A percentile compares a stretch with the other conserved stretches of the same genome.
Evolutionary conservation across 1,140 invertebrate species (phyloP).

Genomic region (Anastrepha ludens): DNA sequence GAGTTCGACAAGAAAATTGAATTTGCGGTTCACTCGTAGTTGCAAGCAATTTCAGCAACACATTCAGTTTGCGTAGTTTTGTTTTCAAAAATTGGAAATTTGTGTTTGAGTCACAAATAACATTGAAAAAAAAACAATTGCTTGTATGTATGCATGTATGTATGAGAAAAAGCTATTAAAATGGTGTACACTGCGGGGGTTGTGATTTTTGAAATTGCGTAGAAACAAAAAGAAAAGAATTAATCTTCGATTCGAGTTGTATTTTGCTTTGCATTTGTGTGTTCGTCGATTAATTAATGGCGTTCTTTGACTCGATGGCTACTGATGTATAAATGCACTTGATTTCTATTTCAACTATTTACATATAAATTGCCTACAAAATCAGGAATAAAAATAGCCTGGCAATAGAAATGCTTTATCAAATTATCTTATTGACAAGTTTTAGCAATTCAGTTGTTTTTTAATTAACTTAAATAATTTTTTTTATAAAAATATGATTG

Average conservation of each 20-base stretch:
- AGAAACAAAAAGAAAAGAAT: background rate
- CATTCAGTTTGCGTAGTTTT: background rate
- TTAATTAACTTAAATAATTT: too few species aligned
- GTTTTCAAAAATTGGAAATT: conserved; percentile 23
- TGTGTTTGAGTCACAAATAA: background rate
- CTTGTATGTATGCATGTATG: background rate
- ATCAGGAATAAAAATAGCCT: too few species aligned
- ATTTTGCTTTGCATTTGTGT: background rate
- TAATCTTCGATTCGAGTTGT: background rate
- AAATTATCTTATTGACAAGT: too few species aligned
- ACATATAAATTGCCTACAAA: too few species aligned
- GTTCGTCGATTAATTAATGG: background rate
- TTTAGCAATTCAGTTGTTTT: too few species aligned
- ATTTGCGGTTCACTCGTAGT: background rate
- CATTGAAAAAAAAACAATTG: background rate
- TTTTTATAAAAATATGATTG: too few species aligned
- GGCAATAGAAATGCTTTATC: too few species aligned
- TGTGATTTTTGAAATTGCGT: background rate
- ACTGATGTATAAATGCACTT: too few species aligned
- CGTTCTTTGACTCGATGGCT: too few species aligned
- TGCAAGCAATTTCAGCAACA: background rate
- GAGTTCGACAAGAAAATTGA: conserved; percentile 34
- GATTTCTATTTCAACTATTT: too few species aligned
- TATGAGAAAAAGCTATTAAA: background rate
- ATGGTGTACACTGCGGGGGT: background rate